Percentiles rank a stretch among this genome's conserved stretches.
These are phyloP conservation scores for Mya arenaria DNA, from an alignment of 1,140 invertebrate genomes.

Conservation along the genomic window DNA sequence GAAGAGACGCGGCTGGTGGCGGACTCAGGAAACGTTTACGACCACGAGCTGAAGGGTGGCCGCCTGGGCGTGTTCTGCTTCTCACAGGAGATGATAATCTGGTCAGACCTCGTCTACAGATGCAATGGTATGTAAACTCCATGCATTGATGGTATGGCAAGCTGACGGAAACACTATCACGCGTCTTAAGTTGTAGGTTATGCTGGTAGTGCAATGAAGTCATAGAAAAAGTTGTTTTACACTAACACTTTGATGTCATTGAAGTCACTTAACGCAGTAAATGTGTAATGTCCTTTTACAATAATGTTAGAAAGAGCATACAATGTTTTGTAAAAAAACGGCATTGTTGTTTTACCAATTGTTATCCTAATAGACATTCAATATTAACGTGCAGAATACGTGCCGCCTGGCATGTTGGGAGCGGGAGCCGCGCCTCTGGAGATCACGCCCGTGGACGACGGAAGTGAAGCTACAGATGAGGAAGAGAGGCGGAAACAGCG, in stretches of 20 bases:
- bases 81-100: slow-evolving; percentile 98
- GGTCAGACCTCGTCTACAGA: slow-evolving; percentile 96
- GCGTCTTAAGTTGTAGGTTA: background rate
- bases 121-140: slow-evolving; percentile 93
- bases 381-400: too few species aligned
- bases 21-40: slow-evolving; percentile 96
- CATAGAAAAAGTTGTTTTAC: too few species aligned
- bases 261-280: too few species aligned
- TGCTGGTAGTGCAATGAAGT: background rate
- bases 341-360: too few species aligned
- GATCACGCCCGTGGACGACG: background rate
- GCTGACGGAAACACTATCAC: background rate
- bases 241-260: too few species aligned
- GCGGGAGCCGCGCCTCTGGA: slow-evolving; percentile 57
- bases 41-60: slow-evolving; percentile 93
- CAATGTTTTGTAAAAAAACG: too few species aligned
- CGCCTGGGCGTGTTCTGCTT: slow-evolving; percentile 97
- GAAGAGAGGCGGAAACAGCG: background rate
- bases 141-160: background rate
- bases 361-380: too few species aligned
- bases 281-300: too few species aligned
- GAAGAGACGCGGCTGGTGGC: slow-evolving; percentile 93
- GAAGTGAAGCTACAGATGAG: background rate
- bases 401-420: slow-evolving; percentile 65
- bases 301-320: too few species aligned